Base-by-base conservation (phyloP, 1,140 invertebrate genomes). In the Brachionus angularis region DNA sequence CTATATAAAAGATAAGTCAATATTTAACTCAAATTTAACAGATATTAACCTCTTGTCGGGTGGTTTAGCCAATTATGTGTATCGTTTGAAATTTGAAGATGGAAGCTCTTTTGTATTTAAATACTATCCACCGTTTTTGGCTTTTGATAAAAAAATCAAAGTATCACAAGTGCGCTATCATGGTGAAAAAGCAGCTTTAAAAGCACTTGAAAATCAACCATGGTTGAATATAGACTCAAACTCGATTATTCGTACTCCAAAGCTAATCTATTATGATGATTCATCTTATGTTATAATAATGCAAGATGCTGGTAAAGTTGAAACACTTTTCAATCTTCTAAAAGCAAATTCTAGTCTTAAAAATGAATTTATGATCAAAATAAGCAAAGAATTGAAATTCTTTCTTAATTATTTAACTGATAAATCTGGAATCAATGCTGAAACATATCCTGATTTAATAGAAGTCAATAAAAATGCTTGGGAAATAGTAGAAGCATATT, bases 41-140 rank as follows among this genome's bases (percentile, higher is more conserved):
- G 47, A 42, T 31, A 25, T 27, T 0, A 46, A 47, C 21, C 5
- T 21, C 23, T 23, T 67, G 23, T 49, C 62, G 4, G 62, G 62
- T 47, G 62, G 62, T n/a, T 47, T 50, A 23, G 39, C 18, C n/a
- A 67, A 67, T 50, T 67, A 34, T 50, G 62, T 67, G 16, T 25
- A 67, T 36, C 42, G 62, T 12, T 23, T 67, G 2, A 36, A 29
- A 50, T 67, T 67, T 29, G 42, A 67, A 31, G 62, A 67, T 46
- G 62, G 62, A 14, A 34, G 39, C 18, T 34, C 42, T 47, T 39
- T 25, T 25, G 42, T 67, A 33, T 36, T 67, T n/a, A 67, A 67
- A 67, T 67, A 44, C 25, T 67, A 47, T 67, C 29, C 62, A 10
- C 42, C 62, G 14, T 50, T 47, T 29, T 18, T 67, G 23, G 42